Percentiles rank a stretch among this genome's conserved stretches.
phyloP scores from a whole-genome alignment of 1,140 invertebrate genomes.

The Adelges cooleyi region DNA sequence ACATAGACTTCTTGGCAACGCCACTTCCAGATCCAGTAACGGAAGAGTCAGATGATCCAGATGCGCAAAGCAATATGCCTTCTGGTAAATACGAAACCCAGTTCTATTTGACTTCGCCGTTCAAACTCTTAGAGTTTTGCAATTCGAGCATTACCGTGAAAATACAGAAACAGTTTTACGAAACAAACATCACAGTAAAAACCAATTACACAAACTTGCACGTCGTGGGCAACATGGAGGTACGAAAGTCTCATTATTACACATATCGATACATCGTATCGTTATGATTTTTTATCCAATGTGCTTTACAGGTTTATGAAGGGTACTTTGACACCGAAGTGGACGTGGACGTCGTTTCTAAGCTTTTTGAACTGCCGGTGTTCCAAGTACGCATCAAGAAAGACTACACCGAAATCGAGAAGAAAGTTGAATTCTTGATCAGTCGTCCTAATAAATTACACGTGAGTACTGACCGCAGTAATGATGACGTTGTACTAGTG shows the following conservation, averaged over 20 bases:
- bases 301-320: slow-evolving; percentile 43
- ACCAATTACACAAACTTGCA: slow-evolving; percentile 19
- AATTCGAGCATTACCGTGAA: not conserved
- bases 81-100: slow-evolving; percentile 2
- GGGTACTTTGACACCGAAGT: slow-evolving; percentile 48
- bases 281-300: not conserved
- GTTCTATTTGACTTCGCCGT: slow-evolving; percentile 22
- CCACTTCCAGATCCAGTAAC: not conserved
- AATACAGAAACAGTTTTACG: slow-evolving; percentile 17
- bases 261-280: no score
- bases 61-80: not conserved
- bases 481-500: no score
- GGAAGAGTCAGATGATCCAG: slow-evolving; percentile 1
- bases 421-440: slow-evolving; percentile 40
- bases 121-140: slow-evolving; percentile 23
- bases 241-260: not conserved
- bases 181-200: slow-evolving; percentile 20
- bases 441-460: slow-evolving; percentile 18
- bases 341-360: slow-evolving; percentile 46
- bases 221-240: slow-evolving; percentile 7
- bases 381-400: slow-evolving; percentile 50
- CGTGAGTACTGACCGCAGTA: not conserved
- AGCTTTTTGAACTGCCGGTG: slow-evolving; percentile 49
- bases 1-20: not conserved
- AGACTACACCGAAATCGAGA: slow-evolving; percentile 51